Evolutionary conservation across 2,888 invertebrate species (phyloP).

Genomic region (Xanthostigma xanthostigma): DNA sequence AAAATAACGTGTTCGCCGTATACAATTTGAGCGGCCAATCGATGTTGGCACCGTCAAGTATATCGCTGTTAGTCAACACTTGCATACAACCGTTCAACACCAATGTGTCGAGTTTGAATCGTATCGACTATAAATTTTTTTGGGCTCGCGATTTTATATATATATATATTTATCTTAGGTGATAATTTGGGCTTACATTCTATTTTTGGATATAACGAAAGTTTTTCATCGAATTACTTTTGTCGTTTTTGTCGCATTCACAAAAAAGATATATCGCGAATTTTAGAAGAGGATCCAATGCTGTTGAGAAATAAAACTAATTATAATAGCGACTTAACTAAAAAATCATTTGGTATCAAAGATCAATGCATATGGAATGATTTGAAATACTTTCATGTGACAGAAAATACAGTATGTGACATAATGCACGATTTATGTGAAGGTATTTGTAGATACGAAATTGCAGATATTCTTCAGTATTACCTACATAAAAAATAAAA

Average conservation of each 20-base stretch:
- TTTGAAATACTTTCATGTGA: constrained; percentile 14
- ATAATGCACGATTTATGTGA: constrained; percentile 19
- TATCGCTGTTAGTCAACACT: too few relatives aligned
- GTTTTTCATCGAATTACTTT: constrained; percentile 16
- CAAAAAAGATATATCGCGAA: constrained; percentile 8
- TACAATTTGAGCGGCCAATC: too few relatives aligned
- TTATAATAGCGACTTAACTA: background rate
- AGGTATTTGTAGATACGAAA: constrained; percentile 16
- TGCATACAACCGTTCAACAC: too few relatives aligned
- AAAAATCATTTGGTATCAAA: constrained; percentile 11
- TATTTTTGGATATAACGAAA: constrained; percentile 16
- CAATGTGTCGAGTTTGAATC: too few relatives aligned
- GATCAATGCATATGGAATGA: constrained; percentile 16
- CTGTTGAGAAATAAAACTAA: background rate
- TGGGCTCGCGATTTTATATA: too few relatives aligned
- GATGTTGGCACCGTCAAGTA: too few relatives aligned
- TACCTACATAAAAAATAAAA: too few relatives aligned
- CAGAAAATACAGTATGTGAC: constrained; percentile 16
- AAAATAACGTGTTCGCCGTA: too few relatives aligned
- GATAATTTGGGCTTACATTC: constrained; percentile 19
- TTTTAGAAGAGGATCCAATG: background rate
- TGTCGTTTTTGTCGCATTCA: constrained; percentile 17
- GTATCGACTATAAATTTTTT: too few relatives aligned
- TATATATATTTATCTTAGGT: constrained; percentile 14
- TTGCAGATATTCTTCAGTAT: constrained; percentile 9